Evolutionary conservation across 2,888 invertebrate species (phyloP).

Genomic region (Cheilosia grossa): DNA sequence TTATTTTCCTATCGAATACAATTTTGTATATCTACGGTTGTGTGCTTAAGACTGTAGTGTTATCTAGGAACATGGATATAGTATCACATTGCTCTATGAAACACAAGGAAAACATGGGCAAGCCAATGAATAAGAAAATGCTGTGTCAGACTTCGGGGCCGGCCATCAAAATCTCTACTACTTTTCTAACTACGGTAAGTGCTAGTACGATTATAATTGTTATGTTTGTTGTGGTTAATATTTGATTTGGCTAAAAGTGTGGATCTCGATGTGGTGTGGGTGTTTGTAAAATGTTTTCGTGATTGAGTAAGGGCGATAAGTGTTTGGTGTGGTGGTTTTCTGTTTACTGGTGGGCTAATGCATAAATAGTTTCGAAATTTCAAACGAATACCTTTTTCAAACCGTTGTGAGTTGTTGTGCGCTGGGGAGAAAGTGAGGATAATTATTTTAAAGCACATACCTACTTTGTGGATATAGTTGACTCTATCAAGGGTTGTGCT

Average conservation of each 20-base stretch:
- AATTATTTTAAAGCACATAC: too few relatives aligned
- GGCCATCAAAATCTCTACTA: slow-evolving; percentile 68
- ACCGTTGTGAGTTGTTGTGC: too few relatives aligned
- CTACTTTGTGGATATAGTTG: too few relatives aligned
- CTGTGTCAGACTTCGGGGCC: slow-evolving; percentile 70
- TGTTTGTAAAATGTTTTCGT: neutral
- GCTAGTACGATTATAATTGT: neutral
- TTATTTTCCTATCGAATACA: slow-evolving; percentile 1
- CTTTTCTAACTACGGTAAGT: slow-evolving; percentile 68
- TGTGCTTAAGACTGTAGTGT: slow-evolving; percentile 1
- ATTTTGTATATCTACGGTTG: neutral
- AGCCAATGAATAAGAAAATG: slow-evolving; percentile 69
- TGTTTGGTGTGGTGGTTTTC: neutral
- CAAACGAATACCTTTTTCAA: neutral
- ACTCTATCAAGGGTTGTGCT: too few relatives aligned
- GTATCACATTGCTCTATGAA: slow-evolving; percentile 70
- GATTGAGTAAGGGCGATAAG: neutral
- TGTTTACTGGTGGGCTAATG: neutral
- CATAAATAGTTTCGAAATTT: neutral
- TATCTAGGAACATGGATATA: slow-evolving; percentile 64
- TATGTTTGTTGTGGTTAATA: neutral
- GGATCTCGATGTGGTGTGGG: neutral
- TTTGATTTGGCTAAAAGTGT: neutral
- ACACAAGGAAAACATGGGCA: slow-evolving; percentile 66
- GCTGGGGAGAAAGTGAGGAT: too few relatives aligned